Base-by-base conservation (phyloP, 2,888 invertebrate genomes). In the Trissonchulus sp. region DNA sequence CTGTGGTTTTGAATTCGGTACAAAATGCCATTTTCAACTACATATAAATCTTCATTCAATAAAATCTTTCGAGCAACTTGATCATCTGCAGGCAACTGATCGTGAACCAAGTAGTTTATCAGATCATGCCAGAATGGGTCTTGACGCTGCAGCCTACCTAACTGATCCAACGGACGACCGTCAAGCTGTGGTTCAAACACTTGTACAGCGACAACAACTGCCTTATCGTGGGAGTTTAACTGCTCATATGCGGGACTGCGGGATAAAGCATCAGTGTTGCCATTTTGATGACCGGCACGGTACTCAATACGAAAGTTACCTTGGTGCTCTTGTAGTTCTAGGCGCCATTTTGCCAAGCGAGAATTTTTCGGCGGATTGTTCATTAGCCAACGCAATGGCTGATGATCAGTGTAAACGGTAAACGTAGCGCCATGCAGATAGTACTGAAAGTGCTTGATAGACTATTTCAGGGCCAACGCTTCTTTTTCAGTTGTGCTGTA, bases 231-330 rank as follows among this genome's bases (percentile, higher is more conserved):
- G n/a, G n/a, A n/a, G n/a, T n/a, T n/a, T n/a, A n/a, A n/a, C n/a
- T 60, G 18, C n/a, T 65, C 3, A 31, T 60, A 60, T 18, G 15
- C 3, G 3, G 65, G 65, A 34, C 34, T 34, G 34, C 65, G 65
- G 28, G 65, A 65, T 8, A 65, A 30, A 65, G 65, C 65, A n/a
- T 65, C 65, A 15, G 65, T 34, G 31, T 65, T 65, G 31, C 65
- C 65, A 65, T 65, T 65, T 15, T 8, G 15, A 15, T 8, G 28
- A 31, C 65, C 65, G n/a, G 65, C 31, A 8, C 65, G 65, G 34
- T 65, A 65, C 15, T 18, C 31, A 34, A 65, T n/a, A 31, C 34
- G 31, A 8, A 65, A 18, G 65, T n/a, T 34, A 8, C 65, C 65
- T 15, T 15, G 34, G 8, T 65, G 31, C 8, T 31, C 15, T n/a